Evolutionary conservation across 2,888 invertebrate genomes (phyloP), one percentile per base, ranked within the genome.

Genomic region (Tubulanus polymorphus): DNA sequence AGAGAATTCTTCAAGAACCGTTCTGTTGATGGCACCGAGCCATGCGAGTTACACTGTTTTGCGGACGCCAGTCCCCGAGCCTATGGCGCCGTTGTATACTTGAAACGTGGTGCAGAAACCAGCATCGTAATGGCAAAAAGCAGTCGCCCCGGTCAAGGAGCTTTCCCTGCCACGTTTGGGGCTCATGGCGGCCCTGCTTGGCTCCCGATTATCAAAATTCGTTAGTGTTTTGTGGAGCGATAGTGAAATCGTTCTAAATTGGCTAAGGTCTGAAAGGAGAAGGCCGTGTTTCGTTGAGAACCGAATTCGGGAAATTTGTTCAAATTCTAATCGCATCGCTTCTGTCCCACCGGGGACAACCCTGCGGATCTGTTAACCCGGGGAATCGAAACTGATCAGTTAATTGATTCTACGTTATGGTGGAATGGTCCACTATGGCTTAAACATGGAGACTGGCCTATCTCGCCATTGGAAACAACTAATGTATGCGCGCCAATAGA

Each of bases 11-110:
- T 47, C 10, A 5, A 5, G 6, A 5, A 10, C 6, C 6, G 5
- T n/a, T 6, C 26, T 26, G 23, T 5, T 27, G 41, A 15, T 3
- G 15, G 3, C 15, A 20, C 20, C 41, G 41, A 41, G 27, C 10
- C 20, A 5, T 41, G 41, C 41, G 41, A 41, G 27, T 12, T 26
- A 5, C 32, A 53, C 12, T 53, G 48, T 18, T 56, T 56, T 25
- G 25, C 41, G 23, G 54, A 57, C 35, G 56, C 53, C 2, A 53
- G 48, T 15, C 28, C 26, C 18, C 12, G 20, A 8, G 41, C 41
- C 5, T 41, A 15, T 15, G 41, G 41, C 18, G 18, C 20, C 41
- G 41, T 23, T 23, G 23, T 41, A 5, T 41, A 41, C 41, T 3
- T 41, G 20, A 41, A 41, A 23, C 18, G 41, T 41, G 41, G 41